Conservation (phyloP, 2,888 invertebrate species). For the Trichopoda pennipes region DNA sequence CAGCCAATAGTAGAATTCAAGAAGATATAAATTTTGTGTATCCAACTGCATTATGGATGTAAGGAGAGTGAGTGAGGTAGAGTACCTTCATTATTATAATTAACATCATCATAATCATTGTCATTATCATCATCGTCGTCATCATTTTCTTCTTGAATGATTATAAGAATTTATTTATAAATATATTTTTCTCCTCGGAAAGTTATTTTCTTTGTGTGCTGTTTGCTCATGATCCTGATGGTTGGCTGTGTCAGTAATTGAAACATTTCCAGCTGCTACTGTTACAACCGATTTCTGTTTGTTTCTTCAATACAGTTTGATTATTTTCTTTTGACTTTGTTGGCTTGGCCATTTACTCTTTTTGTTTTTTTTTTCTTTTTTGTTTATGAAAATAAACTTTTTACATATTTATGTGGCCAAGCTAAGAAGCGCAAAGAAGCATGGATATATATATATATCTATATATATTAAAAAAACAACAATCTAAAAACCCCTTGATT, state of each 20-base stretch:
- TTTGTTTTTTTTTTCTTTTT: too few species aligned
- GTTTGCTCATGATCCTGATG: slow-evolving; percentile 32
- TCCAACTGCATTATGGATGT: slow-evolving; percentile 9
- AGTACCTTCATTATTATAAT: too few species aligned
- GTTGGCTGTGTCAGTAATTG: slow-evolving; percentile 63
- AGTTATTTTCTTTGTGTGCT: slow-evolving; percentile 7
- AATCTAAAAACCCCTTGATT: slow-evolving; percentile 32
- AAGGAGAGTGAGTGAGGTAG: neutral
- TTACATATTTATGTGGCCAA: slow-evolving; percentile 19
- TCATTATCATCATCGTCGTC: slow-evolving; percentile 17
- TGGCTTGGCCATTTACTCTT: slow-evolving; percentile 39
- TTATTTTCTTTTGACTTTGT: slow-evolving; percentile 36
- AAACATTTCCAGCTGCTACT: slow-evolving; percentile 63
- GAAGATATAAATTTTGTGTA: slow-evolving; percentile 17
- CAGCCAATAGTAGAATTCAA: slow-evolving; percentile 57
- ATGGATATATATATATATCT: too few species aligned
- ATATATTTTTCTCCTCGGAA: neutral
- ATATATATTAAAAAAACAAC: too few species aligned
- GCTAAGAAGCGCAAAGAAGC: neutral
- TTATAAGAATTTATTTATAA: slow-evolving; percentile 31
- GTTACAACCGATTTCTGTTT: slow-evolving; percentile 32
- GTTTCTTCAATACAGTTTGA: slow-evolving; percentile 41
- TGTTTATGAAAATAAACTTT: slow-evolving; percentile 25
- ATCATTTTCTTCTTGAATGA: slow-evolving; percentile 47
- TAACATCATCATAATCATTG: neutral